A percentile compares a stretch with the other conserved stretches of the same genome.
These are phyloP conservation scores for Aulostomus chinensis DNA, from an alignment of 2,797 vertebrate species.

Conservation along the genomic window DNA sequence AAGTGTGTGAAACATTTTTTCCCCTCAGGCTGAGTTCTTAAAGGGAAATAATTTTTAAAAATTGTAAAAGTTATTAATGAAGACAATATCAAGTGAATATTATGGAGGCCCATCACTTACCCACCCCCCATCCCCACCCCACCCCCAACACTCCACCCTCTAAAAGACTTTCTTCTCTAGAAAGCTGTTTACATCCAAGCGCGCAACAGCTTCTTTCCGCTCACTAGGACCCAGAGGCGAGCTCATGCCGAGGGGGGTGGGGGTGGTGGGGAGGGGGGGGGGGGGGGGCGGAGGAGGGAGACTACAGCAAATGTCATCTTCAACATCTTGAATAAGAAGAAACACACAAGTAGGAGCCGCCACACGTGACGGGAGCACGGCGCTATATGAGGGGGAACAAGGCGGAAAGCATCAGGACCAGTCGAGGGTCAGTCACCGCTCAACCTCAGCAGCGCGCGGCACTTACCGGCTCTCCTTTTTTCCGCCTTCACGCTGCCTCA, in stretches of 20 bases:
- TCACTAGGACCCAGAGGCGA: slow-evolving; percentile 76
- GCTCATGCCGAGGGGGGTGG: slow-evolving; percentile 32
- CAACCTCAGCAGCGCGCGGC: slow-evolving; percentile 65
- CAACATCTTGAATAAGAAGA: slow-evolving; percentile 70
- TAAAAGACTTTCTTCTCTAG: slow-evolving; percentile 2
- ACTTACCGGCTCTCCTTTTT: slow-evolving; percentile 26
- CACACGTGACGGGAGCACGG: slow-evolving; percentile 79
- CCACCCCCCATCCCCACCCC: too few species aligned
- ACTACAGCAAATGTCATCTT: slow-evolving; percentile 71
- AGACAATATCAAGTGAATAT: too few species aligned
- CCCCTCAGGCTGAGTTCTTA: too few species aligned
- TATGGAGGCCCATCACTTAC: too few species aligned
- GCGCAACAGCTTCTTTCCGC: slow-evolving; percentile 12
- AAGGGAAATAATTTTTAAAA: too few species aligned
- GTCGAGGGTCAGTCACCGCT: slow-evolving; percentile 55
- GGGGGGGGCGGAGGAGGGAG: slow-evolving; percentile 23
- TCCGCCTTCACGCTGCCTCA: background rate
- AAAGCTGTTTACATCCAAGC: slow-evolving; percentile 17
- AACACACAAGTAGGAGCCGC: slow-evolving; percentile 65
- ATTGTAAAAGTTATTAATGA: too few species aligned
- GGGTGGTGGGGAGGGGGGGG: slow-evolving; percentile 3
- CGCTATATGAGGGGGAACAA: slow-evolving; percentile 77
- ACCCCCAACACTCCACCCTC: too few species aligned
- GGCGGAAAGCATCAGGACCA: slow-evolving; percentile 84
- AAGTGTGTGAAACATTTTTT: background rate